Conservation (phyloP, 2,888 invertebrate species). For the Heliconius ethilla region DNA sequence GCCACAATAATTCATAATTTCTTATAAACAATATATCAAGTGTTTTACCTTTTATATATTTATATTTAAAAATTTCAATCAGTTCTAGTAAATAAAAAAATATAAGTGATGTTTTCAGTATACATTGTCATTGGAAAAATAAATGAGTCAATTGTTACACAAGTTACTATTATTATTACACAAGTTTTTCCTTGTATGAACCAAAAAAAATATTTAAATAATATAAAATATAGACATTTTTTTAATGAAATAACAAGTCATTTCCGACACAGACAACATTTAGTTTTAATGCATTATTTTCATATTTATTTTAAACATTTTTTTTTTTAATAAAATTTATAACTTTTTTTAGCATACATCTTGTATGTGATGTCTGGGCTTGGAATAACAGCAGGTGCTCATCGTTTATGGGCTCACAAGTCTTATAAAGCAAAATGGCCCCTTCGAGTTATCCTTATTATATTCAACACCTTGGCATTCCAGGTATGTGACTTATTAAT, state of each 20-base stretch:
- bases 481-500: slow-evolving; percentile 82
- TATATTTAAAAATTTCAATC: neutral
- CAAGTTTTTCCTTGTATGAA: neutral
- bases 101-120: neutral
- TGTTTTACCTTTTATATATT: too few relatives aligned
- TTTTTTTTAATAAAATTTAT: neutral
- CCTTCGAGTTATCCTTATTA: slow-evolving; percentile 88
- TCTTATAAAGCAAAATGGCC: slow-evolving; percentile 98
- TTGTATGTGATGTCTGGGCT: slow-evolving; percentile 90
- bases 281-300: neutral
- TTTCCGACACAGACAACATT: neutral
- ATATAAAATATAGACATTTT: too few relatives aligned
- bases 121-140: neutral
- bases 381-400: slow-evolving; percentile 98
- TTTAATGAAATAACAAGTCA: too few relatives aligned
- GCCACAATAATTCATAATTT: too few relatives aligned
- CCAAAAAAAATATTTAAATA: too few relatives aligned
- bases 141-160: neutral
- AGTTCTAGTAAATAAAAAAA: neutral
- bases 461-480: slow-evolving; percentile 95
- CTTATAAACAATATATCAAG: neutral
- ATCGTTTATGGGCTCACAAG: slow-evolving; percentile 97
- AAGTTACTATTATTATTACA: too few relatives aligned
- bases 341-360: slow-evolving; percentile 81
- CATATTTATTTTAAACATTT: neutral